Base-by-base conservation (phyloP, 2,888 invertebrate species). In the Hylaea fasciaria region DNA sequence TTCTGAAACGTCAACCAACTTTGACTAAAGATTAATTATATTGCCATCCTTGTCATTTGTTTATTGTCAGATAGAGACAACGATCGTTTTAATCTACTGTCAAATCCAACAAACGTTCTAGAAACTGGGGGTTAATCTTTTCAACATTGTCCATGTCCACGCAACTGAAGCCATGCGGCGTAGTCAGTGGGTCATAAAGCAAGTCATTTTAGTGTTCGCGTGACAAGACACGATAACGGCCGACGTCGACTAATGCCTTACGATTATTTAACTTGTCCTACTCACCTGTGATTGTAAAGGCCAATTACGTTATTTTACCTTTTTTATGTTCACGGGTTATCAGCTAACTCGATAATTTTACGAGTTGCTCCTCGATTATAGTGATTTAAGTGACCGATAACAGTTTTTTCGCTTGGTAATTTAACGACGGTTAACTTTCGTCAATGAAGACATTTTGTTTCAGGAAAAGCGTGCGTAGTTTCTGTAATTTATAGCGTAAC, bases 191-290 rank as follows among this genome's bases (percentile, higher is more conserved):
- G 2, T 2, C 5, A 22, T 22, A 22, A 22, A 22, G 22, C 3
- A n/a, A 22, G 22, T 14, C 14, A 40, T 44, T 46, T 50, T 45
- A 0, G 11, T 32, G 16, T 7, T 60, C 39, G 53, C 68, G 65
- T 65, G 65, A 65, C 57, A 41, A 55, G 49, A 16, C 13, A 46
- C 64, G 8, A 48, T 65, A 47, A 50, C 45, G 37, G 37, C 55
- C 32, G 58, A 62, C 45, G 16, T 49, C 50, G 29, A 46, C 53
- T 68, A 64, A 68, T 60, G 60, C 16, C 29, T 22, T 40, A 14
- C 52, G 53, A 60, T 68, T 68, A 65, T 64, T 65, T 64, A 65
- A 50, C 54, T 57, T 48, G 58, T 61, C 48, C 43, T 29, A 54
- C 57, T 57, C 16, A 52, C 45, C 57, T 51, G 49, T 55, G 59